Base-by-base conservation (phyloP, 2,113 vertebrate genomes). In the Nerophis lumbriciformis region DNA sequence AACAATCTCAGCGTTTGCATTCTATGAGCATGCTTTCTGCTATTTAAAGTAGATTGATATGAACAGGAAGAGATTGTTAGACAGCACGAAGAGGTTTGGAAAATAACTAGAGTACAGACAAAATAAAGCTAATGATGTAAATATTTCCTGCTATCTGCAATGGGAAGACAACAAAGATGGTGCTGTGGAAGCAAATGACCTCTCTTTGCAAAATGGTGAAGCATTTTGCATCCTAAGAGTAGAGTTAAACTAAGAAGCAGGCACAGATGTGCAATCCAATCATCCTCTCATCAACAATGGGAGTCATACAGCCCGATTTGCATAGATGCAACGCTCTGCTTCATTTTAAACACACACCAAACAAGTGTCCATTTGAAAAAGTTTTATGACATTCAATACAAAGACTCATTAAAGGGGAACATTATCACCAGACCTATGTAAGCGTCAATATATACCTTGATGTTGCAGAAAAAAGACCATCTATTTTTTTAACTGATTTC, bases 181-280 rank as follows among this genome's bases (percentile, higher is more conserved):
- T 9, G 52, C 35, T 35, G 6, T 54, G 61, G 49, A 58, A 57
- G 63, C 48, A 66, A 74, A 83, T 70, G 21, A 60, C 37, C 48
- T 71, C 71, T 53, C 50, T 81, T 59, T 77, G 65, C 69, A 75
- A 66, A 68, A 63, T 50, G 1, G 42, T 45, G 51, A 63, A 39
- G 50, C 1, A 19, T 48, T 66, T 59, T 71, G 69, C 65, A 80
- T 83, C 63, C 62, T 71, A 51, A 73, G 54, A 67, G 66, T 53
- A 65, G 66, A 69, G 71, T 82, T 59, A 59, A 68, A 72, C 61
- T 56, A 68, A 35, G 66, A 42, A 67, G 65, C 37, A 68, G 64
- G 39, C 65, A 67, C 71, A 69, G 68, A 72, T 66, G 70, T 53
- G 50, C 62, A 80, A 75, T 82, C 68, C 57, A 74, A 83, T 85